Conservation (phyloP, 2,888 invertebrate genomes). For the Unio delphinus region DNA sequence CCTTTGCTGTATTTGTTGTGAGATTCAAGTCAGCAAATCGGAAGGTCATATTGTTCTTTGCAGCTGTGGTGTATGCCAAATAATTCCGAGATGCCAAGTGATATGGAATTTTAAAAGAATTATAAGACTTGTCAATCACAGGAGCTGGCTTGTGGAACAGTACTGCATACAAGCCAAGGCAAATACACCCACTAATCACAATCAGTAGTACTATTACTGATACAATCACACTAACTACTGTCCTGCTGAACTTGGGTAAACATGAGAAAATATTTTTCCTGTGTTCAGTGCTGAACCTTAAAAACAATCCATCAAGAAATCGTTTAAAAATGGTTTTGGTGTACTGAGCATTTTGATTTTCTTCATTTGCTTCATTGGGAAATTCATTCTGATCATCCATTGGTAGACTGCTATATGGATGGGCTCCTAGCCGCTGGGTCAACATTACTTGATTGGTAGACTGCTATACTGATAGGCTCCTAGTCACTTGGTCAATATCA, state of each 20-base stretch:
- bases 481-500: no score
- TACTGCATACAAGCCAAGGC: conserved; percentile 49
- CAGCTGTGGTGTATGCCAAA: conserved; percentile 52
- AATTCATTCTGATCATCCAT: no score
- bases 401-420: no score
- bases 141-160: conserved; percentile 46
- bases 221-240: conserved; percentile 16
- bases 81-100: conserved; percentile 57
- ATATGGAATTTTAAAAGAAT: conserved; percentile 65
- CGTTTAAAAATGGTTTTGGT: no score
- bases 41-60: conserved; percentile 8
- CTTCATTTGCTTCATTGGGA: no score
- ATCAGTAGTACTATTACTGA: conserved; percentile 33
- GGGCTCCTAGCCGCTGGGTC: no score
- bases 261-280: no score
- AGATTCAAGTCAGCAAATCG: conserved; percentile 5
- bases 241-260: conserved; percentile 1
- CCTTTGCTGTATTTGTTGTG: conserved; percentile 13
- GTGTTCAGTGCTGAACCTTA: no score
- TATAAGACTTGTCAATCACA: conserved; percentile 63
- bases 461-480: no score
- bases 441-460: no score
- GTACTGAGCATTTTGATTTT: no score
- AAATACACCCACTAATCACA: conserved; percentile 30
- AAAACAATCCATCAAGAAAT: no score